Evolutionary conservation across 2,797 vertebrate genomes (phyloP).

Genomic region (Sylvilagus floridanus): DNA sequence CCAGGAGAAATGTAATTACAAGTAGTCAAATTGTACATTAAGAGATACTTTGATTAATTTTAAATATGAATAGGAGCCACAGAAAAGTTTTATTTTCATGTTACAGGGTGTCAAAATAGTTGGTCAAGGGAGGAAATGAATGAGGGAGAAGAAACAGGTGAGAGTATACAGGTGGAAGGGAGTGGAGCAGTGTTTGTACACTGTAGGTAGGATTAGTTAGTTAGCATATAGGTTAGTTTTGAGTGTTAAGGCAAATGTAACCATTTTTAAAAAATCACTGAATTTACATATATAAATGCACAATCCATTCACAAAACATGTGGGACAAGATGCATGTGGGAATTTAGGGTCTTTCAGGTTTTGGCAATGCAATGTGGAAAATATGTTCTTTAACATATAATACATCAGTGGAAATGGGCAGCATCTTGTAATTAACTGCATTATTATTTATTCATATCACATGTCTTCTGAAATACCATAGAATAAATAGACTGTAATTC

Average conservation of each 20-base stretch:
- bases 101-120: background rate
- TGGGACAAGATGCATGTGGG: background rate
- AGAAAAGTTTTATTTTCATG: background rate
- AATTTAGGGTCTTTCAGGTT: constrained; percentile 32
- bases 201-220: background rate
- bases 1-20: constrained; percentile 68
- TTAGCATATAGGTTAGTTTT: background rate
- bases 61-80: constrained; percentile 58
- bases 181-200: background rate
- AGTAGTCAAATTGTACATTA: constrained; percentile 49
- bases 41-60: constrained; percentile 65
- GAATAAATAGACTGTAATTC: background rate
- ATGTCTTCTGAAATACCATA: background rate
- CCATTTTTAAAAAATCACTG: background rate
- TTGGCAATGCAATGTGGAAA: background rate
- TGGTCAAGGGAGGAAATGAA: background rate
- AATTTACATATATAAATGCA: background rate
- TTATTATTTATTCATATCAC: background rate
- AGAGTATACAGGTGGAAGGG: background rate
- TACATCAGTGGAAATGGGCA: background rate
- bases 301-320: background rate
- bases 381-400: background rate
- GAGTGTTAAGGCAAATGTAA: background rate
- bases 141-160: accelerated
- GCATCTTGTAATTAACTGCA: background rate